Evolutionary conservation across 1,140 invertebrate genomes (phyloP), one percentile per base, ranked within the genome.

Genomic region (Meloidogyne floridensis): DNA sequence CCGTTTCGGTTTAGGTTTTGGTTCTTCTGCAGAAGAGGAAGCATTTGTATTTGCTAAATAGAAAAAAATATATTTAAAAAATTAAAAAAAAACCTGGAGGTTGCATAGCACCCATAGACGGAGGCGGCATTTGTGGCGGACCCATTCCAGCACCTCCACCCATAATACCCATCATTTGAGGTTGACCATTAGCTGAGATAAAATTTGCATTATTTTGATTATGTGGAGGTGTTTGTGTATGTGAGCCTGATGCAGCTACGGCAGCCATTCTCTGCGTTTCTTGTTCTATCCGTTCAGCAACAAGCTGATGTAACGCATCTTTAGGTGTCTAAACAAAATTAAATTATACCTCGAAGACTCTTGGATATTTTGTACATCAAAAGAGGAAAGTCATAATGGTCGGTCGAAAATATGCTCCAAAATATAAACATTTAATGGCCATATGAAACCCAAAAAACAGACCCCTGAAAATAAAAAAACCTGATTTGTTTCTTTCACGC

Each of bases 401-500:
- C 32, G 1, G 32, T 32, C 32, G 32, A 32, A 32, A 32, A 32
- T 32, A 32, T 32, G 32, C 2, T 32, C 32, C 32, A 32, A 32
- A 32, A 32, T 32, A 32, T 32, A 32, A 32, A 32, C 32, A 32
- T 32, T 32, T 32, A 32, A 32, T 32, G 32, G 32, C 32, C 32
- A 32, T 32, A 32, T 32, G 47, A 47, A 6, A 47, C 47, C 4
- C 7, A 47, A 47, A 47, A 47, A 47, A 6, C 47, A 47, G 32
- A 47, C 3, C 47, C 7, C 47, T 71, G n/a, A 70, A 77, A n/a
- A 53, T 43, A 15, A 81, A n/a, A 47, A 15, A 69, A 82, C 73
- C 32, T 80, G 56, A 65, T 78, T 72, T 20, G 18, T 81, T 15
- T 95, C 95, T 91, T 98, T 98, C 91, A 98, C 95, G 90, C 96